These are phyloP conservation scores for Leptopterna dolabrata DNA, from an alignment of 2,888 invertebrate species.

Conservation along the genomic window DNA sequence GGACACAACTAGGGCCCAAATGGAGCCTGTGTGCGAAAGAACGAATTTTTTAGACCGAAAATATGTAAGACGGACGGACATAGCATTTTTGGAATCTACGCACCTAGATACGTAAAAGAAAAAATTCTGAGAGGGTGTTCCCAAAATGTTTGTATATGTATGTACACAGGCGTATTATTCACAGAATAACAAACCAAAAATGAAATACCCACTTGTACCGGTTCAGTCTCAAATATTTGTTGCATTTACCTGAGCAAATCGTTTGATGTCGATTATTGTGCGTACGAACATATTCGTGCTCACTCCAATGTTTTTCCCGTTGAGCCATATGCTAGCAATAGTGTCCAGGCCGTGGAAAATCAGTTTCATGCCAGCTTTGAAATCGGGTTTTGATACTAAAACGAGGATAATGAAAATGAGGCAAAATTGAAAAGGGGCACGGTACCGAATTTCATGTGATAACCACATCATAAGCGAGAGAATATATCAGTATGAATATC, in stretches of 20 bases:
- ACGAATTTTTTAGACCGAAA: too few relatives aligned
- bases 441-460: neutral
- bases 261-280: slow-evolving; percentile 78
- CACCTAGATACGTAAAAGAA: too few relatives aligned
- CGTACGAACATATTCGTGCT: slow-evolving; percentile 88
- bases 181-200: too few relatives aligned
- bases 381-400: slow-evolving; percentile 38
- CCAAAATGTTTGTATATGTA: too few relatives aligned
- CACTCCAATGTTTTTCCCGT: slow-evolving; percentile 74
- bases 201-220: too few relatives aligned
- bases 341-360: slow-evolving; percentile 91
- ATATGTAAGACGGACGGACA: too few relatives aligned
- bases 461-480: neutral
- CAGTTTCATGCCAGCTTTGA: slow-evolving; percentile 68
- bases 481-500: too few relatives aligned
- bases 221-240: neutral
- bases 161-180: too few relatives aligned
- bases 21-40: too few relatives aligned
- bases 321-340: slow-evolving; percentile 79
- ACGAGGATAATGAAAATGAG: neutral
- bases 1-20: too few relatives aligned
- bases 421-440: neutral
- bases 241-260: neutral
- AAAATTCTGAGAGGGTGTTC: too few relatives aligned
- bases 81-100: too few relatives aligned